Evolutionary conservation across 1,140 invertebrate genomes (phyloP).

Genomic region (Bombus consobrinus): DNA sequence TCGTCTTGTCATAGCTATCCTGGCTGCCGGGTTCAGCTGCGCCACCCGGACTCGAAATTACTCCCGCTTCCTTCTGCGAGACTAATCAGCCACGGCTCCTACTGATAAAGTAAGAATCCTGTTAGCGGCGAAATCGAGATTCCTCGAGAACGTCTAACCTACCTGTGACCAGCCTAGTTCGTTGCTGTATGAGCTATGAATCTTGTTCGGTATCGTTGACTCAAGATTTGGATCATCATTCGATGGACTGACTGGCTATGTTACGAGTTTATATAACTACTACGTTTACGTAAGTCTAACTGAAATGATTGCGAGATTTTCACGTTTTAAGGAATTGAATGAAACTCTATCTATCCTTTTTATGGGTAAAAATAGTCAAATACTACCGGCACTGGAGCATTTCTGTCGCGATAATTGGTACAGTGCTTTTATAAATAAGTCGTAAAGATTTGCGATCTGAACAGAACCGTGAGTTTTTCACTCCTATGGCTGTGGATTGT

Average conservation of each 20-base stretch:
- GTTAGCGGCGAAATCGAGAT: slow-evolving; percentile 43
- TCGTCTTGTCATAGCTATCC: slow-evolving; percentile 75
- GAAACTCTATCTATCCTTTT: no score
- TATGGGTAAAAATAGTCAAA: background rate
- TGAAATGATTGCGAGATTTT: background rate
- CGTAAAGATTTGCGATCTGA: no score
- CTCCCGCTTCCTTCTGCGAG: slow-evolving; percentile 71
- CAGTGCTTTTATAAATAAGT: background rate
- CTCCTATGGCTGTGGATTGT: no score
- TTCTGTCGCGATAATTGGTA: no score
- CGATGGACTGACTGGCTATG: background rate
- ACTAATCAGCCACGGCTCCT: slow-evolving; percentile 70
- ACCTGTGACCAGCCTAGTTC: background rate
- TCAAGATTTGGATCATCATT: background rate
- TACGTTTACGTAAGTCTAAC: background rate
- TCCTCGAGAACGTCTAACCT: background rate
- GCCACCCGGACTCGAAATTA: slow-evolving; percentile 70
- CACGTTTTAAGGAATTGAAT: background rate
- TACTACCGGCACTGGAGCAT: background rate
- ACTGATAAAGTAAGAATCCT: slow-evolving; percentile 69
- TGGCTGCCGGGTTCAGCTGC: slow-evolving; percentile 66
- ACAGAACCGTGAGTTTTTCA: no score
- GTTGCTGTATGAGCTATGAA: background rate
- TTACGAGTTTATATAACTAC: background rate
- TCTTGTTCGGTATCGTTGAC: background rate